A percentile compares a stretch with the other conserved stretches of the same genome.
Evolutionary conservation across 2,797 vertebrate species (phyloP).

Genomic region (Naso thynnoides): DNA sequence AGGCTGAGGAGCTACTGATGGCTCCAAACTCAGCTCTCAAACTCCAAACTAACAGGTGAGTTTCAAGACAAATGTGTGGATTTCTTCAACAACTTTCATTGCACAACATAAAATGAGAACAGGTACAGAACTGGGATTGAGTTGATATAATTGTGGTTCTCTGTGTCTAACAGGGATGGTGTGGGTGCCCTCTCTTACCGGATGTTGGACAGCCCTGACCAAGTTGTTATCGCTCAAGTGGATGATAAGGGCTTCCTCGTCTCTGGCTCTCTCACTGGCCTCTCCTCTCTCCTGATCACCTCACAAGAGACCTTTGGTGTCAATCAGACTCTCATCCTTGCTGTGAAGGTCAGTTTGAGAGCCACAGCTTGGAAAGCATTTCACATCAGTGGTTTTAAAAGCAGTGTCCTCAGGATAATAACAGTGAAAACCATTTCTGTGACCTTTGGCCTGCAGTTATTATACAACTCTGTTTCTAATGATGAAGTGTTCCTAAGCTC

Average conservation of each 20-base stretch:
- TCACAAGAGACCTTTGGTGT: conserved; percentile 93
- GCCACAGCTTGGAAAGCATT: neutral
- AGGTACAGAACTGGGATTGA: neutral
- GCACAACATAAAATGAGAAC: neutral
- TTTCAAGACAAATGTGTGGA: neutral
- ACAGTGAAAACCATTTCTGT: conserved; percentile 8
- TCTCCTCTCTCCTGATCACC: conserved; percentile 88
- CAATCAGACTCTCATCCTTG: conserved; percentile 91
- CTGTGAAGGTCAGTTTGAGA: conserved; percentile 89
- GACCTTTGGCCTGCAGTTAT: neutral
- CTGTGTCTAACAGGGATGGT: conserved; percentile 84
- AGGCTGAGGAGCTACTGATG: conserved; percentile 91
- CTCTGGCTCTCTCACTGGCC: conserved; percentile 88
- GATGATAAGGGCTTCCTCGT: conserved; percentile 90
- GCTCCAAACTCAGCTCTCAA: conserved; percentile 93
- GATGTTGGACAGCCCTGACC: conserved; percentile 87
- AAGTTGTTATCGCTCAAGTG: conserved; percentile 84
- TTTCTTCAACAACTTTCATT: neutral
- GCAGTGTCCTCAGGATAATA: neutral
- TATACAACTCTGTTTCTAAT: too few relatives aligned
- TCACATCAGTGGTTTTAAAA: conserved; percentile 16
- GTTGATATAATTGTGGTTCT: neutral
- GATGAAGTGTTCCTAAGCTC: too few relatives aligned
- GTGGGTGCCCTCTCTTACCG: conserved; percentile 88
- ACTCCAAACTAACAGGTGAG: conserved; percentile 94